phyloP scores from a whole-genome alignment of 2,797 vertebrate species.

The Huso huso region DNA sequence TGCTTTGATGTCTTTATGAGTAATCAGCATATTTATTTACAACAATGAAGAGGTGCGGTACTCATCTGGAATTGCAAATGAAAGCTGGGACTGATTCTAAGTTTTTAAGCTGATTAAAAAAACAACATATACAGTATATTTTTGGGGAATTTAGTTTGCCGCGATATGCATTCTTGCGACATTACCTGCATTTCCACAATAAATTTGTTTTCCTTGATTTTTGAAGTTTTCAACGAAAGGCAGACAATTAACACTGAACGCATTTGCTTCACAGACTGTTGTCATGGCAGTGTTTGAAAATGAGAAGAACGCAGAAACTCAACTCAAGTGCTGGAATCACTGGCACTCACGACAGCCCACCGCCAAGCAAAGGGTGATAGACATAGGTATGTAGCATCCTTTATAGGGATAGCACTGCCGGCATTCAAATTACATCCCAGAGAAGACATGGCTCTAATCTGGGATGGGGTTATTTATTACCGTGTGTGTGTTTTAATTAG shows the following conservation, averaged over 20 bases:
- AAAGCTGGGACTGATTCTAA: neutral
- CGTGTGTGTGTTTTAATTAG: neutral
- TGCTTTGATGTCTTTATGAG: neutral
- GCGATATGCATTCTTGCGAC: no score
- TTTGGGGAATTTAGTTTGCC: no score
- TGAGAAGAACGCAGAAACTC: conserved; percentile 83
- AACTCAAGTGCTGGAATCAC: conserved; percentile 95
- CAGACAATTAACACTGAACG: no score
- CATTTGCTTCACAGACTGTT: conserved; percentile 63
- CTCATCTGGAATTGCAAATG: neutral
- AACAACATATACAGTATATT: no score
- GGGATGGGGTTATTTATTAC: neutral
- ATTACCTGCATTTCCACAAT: no score
- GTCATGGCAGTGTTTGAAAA: conserved; percentile 97
- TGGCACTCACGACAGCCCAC: conserved; percentile 96
- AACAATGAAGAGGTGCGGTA: neutral
- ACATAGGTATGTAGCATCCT: conserved; percentile 71
- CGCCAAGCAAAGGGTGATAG: conserved; percentile 94
- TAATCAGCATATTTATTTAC: neutral
- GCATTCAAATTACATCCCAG: no score
- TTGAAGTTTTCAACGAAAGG: no score
- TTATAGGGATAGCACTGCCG: neutral
- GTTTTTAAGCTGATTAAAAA: no score
- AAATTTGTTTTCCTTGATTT: no score
- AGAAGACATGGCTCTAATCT: neutral